Base-by-base conservation (phyloP, 1,140 invertebrate genomes). In the Euwallacea fornicatus region DNA sequence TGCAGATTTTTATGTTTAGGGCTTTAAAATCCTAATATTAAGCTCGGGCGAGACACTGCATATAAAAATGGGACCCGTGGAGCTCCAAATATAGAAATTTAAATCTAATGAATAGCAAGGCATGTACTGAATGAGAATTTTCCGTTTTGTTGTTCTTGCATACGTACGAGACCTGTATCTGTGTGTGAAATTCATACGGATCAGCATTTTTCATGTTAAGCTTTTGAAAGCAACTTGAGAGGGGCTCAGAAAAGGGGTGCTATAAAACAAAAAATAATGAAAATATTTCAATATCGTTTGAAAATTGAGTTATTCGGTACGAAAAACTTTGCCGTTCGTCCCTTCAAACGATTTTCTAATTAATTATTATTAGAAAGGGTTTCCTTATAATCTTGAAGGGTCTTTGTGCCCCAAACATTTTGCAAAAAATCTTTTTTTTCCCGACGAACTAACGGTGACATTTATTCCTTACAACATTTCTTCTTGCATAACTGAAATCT, bases 381-480 rank as follows among this genome's bases (percentile, higher is more conserved):
- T 50, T 50, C 9, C 7, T 6, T 13, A 2, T 50, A 50, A 50
- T 33, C 21, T 33, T 33, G 21, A 33, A 33, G 21, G 13, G 46
- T 10, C 46, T 50, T 50, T 50, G 46, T 10, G 46, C 13, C 46
- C 13, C 9, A 50, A 50, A 6, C 46, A 11, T 50, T 56, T 56
- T 56, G 10, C 11, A 56, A 56, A 21, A 13, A 9, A 10, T 16
- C 8, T 56, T 56, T 56, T 56, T 55, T 13, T 56, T 13, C 46
- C 6, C 46, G 9, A 11, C 54, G 54, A 56, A 15, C 54, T 33
- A 33, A 33, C 21, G 21, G 21, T 56, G 58, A 60, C 58, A 60
- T 60, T 60, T 60, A 63, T 63, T 46, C 41, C 61, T 11, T 16
- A 47, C 43, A 50, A 11, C 16, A 47, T 47, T 63, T 63, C 47